Evolutionary conservation across 2,888 invertebrate genomes (phyloP), one percentile per base, ranked within the genome.

Genomic region (Catocala sponsa): DNA sequence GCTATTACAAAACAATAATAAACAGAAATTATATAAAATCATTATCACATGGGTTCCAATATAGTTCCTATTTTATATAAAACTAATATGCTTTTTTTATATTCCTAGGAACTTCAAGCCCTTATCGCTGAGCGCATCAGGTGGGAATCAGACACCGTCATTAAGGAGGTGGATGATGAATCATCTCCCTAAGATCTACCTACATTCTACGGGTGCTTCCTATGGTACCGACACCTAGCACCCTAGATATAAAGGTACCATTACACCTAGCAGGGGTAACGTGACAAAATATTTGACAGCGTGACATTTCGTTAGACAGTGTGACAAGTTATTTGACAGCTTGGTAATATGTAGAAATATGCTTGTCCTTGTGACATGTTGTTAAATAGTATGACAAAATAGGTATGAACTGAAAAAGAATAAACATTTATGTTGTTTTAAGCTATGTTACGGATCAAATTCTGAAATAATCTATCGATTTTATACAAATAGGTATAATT

Each of bases 161-260:
- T 97, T 76, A 96, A 95, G 58, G 97, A 97, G 84, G 96, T 96
- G 6, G 96, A 96, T 52, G 96, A 96, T 63, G 96, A 96, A 76
- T 94, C 82, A 60, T 96, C 96, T 0, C 96, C 96, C 43, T 94
- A 91, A 87, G 79, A 68, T 6, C 51, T 77, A 43, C 64, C 68
- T 13, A 61, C 72, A 15, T 57, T 82, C 64, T 72, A 76, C 60
- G 82, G 79, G 68, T 83, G 76, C 65, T 77, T 77, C 55, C 54
- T 80, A 43, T 81, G 79, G 59, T 79, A 82, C 72, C 72, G 70
- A 65, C 81, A 82, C 72, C 77, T 82, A 63, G 55, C 63, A 55
- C 55, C 63, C 58, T 59, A 59, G 55, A 59, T 54, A n/a, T 43
- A 46, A 7, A 42, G 6, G 43, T 54, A 49, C 32, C 13, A 12